Percentiles rank a stretch among this genome's conserved stretches.
These are phyloP conservation scores for Ricordea florida DNA, from an alignment of 92 coral and sea anemone species.

Conservation along the genomic window DNA sequence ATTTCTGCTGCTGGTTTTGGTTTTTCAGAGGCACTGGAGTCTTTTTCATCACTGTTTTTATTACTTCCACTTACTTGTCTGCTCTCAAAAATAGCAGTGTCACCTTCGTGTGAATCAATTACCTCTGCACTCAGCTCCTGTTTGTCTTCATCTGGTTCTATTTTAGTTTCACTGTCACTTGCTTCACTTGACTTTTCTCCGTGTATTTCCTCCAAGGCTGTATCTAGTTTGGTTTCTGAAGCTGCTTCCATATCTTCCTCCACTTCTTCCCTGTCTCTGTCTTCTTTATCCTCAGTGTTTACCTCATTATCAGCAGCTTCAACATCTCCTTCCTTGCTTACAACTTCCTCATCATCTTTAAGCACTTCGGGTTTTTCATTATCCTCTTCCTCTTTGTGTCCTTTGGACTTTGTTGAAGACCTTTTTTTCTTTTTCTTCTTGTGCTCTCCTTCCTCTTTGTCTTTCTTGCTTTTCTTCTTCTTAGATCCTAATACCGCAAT, in stretches of 20 bases:
- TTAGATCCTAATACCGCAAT: slow-evolving; percentile 13
- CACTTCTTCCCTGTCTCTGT: slow-evolving; percentile 9
- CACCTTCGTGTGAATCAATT: no score
- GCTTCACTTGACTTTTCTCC: not conserved
- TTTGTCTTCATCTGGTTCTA: not conserved
- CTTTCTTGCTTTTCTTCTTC: slow-evolving; percentile 45
- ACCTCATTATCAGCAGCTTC: no score
- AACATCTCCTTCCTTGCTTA: not conserved
- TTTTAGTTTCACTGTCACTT: not conserved
- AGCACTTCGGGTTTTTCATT: not conserved
- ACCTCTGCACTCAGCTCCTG: slow-evolving; percentile 1
- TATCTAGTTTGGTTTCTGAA: slow-evolving; percentile 8
- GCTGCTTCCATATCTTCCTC: slow-evolving; percentile 22
- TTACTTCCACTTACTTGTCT: no score
- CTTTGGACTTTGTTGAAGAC: slow-evolving; percentile 25
- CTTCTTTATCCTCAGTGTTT: slow-evolving; percentile 11
- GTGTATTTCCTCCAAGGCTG: slow-evolving; percentile 10
- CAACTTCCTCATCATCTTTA: not conserved
- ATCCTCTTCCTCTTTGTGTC: not conserved
- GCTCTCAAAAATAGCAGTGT: no score
- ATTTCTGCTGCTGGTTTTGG: slow-evolving; percentile 5
- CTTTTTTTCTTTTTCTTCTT: slow-evolving; percentile 44
- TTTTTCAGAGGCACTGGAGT: slow-evolving; percentile 2
- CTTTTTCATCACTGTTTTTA: no score
- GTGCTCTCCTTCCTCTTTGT: slow-evolving; percentile 50